Evolutionary conservation across 2,888 invertebrate genomes (phyloP).

Genomic region (Thera britannica): DNA sequence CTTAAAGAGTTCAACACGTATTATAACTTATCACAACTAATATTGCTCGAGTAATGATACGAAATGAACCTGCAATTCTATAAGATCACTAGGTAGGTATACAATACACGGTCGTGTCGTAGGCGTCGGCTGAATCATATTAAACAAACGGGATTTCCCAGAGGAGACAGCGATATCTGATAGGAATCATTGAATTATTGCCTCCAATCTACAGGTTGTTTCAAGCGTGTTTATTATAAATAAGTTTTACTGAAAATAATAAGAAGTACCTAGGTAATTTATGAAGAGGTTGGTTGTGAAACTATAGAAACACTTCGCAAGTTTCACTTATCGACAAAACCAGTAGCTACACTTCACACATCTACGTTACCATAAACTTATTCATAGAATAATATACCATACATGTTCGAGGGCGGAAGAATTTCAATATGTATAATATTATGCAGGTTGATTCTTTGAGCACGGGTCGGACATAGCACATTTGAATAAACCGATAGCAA

Average conservation of each 20-base stretch:
- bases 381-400: constrained; percentile 78
- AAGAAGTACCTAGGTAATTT: background rate
- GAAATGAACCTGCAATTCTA: background rate
- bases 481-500: constrained; percentile 81
- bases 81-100: constrained; percentile 1
- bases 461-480: constrained; percentile 77
- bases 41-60: no score
- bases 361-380: constrained; percentile 63
- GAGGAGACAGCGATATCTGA: constrained; percentile 55
- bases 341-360: constrained; percentile 48
- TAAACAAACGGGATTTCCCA: constrained; percentile 63
- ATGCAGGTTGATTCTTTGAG: constrained; percentile 83
- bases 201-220: constrained; percentile 34
- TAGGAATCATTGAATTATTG: constrained; percentile 64
- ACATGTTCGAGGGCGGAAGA: constrained; percentile 73
- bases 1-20: no score
- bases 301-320: constrained; percentile 23
- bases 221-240: constrained; percentile 14
- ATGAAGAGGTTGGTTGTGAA: background rate
- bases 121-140: constrained; percentile 53
- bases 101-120: constrained; percentile 33
- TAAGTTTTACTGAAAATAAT: background rate
- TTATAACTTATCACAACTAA: no score
- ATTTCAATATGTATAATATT: constrained; percentile 83
- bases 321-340: constrained; percentile 41